Base-by-base conservation (phyloP, 1,140 invertebrate species). In the Rhopalosiphum maidis region DNA sequence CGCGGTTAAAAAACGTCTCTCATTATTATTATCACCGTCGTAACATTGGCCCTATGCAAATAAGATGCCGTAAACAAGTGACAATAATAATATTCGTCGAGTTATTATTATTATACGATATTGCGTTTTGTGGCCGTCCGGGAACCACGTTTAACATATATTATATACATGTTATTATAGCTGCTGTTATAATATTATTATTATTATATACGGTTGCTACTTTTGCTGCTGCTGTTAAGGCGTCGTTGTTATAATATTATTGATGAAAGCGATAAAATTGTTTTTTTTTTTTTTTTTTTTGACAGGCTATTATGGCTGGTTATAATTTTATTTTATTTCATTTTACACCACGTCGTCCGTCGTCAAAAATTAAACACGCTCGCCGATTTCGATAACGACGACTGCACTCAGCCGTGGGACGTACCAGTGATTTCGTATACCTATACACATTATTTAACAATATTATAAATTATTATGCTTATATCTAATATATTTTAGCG, bases 31-130 rank as follows among this genome's bases (percentile, higher is more conserved):
- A 35, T 89, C 35, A 35, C n/a, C 48, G 8, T 54, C 87, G 87
- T 54, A 54, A 54, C 48, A 54, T 89, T 91, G 37, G 90, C 23
- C 37, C 54, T 91, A 91, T 91, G 90, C 90, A 91, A 91, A 91
- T 91, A 91, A 91, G 90, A 91, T 22, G 90, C 90, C 90, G 55
- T 91, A 91, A 91, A 91, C n/a, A 91, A 91, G 54, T 91, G 90
- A 91, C 90, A 77, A 91, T 91, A 77, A 91, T 91, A 89, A 89
- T 89, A 89, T 54, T 89, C 48, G n/a, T 89, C 48, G n/a, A 46
- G 48, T 89, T 89, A 89, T 88, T 54, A 88, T 88, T 88, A 43
- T 88, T 88, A 51, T 88, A 89, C 23, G 48, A 89, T 85, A 83
- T 48, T 51, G 86, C 85, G 43, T 87, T 77, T 87, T 87, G 85